These are phyloP conservation scores for Drosophila anceps DNA, from an alignment of 2,888 invertebrate genomes.

Conservation along the genomic window DNA sequence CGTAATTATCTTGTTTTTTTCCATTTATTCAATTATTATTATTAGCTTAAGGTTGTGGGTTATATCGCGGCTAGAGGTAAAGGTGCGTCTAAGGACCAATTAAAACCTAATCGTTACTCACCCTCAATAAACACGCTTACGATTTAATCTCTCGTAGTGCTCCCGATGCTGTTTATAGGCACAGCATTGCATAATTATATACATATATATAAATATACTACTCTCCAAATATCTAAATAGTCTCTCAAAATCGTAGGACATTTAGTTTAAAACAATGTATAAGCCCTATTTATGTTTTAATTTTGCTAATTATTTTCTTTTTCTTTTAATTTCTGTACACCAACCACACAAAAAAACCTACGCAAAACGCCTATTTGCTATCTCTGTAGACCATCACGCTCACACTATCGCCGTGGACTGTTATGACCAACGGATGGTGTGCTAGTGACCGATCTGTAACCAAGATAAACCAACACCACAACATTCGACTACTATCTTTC, in stretches of 20 bases:
- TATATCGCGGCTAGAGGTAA: constrained; percentile 77
- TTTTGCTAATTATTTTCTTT: constrained; percentile 78
- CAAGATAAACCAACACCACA: constrained; percentile 22
- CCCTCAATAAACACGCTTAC: constrained; percentile 45
- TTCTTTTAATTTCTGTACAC: constrained; percentile 75
- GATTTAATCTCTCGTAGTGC: constrained; percentile 38
- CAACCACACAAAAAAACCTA: constrained; percentile 24
- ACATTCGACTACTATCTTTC: constrained; percentile 58
- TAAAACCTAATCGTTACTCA: constrained; percentile 33
- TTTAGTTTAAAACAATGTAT: constrained; percentile 38
- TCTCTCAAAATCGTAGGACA: constrained; percentile 46
- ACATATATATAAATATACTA: not conserved
- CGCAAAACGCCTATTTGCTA: constrained; percentile 30
- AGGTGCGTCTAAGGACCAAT: constrained; percentile 68
- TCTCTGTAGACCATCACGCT: constrained; percentile 84
- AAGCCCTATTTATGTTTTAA: constrained; percentile 57
- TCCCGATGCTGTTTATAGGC: constrained; percentile 17
- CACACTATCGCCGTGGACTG: constrained; percentile 84
- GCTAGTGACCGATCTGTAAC: constrained; percentile 85
- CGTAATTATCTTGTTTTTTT: constrained; percentile 44
- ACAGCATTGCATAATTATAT: constrained; percentile 15
- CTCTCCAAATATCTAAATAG: constrained; percentile 1
- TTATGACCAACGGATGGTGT: constrained; percentile 84
- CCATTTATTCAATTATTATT: constrained; percentile 56
- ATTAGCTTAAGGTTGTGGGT: constrained; percentile 81